phyloP scores from a whole-genome alignment of 2,888 invertebrate species.

The Plutella xylostella region DNA sequence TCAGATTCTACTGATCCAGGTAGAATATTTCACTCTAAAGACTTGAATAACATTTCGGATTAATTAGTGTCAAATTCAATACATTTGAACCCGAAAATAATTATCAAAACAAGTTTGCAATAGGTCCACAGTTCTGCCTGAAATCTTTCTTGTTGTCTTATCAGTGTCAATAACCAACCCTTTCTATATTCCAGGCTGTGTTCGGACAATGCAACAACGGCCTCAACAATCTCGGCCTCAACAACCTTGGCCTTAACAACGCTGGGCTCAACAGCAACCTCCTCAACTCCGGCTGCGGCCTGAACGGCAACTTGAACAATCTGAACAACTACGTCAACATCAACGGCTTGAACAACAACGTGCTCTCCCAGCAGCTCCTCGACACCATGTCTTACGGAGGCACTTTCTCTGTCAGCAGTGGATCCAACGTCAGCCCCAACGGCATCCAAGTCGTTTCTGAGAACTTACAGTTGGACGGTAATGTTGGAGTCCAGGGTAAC shows the following conservation, averaged over 20 bases:
- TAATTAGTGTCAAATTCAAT: too few species aligned
- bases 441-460: background rate
- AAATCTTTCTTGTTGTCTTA: background rate
- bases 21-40: background rate
- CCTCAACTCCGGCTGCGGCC: background rate
- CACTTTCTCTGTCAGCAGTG: background rate
- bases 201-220: background rate
- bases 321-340: background rate
- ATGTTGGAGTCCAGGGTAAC: slow-evolving; percentile 9
- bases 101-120: background rate
- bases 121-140: background rate
- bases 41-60: background rate
- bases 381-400: slow-evolving; percentile 1
- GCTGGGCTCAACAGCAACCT: background rate
- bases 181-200: background rate
- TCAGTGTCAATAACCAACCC: background rate
- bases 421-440: background rate
- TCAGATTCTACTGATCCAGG: slow-evolving; percentile 4
- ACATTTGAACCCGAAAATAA: background rate
- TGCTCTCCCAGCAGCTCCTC: background rate
- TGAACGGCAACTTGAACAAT: background rate
- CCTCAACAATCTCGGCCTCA: background rate
- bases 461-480: background rate
- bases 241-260: background rate
- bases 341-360: background rate